Conservation (phyloP, 2,113 vertebrate species). For the Melanerpes formicivorus region DNA sequence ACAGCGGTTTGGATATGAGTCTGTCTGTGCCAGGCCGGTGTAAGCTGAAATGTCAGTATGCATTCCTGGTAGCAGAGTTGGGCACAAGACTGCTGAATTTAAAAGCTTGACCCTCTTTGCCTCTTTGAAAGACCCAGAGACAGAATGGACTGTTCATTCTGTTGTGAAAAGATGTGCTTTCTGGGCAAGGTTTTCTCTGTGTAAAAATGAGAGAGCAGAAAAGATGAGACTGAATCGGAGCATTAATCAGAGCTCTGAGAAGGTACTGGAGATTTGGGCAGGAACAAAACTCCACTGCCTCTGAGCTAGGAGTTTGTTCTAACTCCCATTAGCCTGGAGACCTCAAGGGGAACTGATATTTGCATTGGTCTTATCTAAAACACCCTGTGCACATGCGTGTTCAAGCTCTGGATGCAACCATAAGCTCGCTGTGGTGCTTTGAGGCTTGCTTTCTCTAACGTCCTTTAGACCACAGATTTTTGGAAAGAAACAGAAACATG, state of each 20-base stretch:
- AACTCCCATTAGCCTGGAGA: neutral
- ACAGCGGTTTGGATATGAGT: fast-evolving
- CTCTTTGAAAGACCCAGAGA: neutral
- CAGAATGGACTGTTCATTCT: neutral
- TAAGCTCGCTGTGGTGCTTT: neutral
- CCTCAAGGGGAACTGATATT: neutral
- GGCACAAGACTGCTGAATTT: neutral
- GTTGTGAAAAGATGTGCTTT: neutral
- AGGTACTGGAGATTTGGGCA: neutral
- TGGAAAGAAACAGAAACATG: neutral
- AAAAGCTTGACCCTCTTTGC: neutral
- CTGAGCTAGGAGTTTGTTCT: neutral
- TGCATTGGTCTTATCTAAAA: neutral
- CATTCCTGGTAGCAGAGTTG: neutral
- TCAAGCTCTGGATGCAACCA: neutral
- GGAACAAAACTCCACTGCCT: neutral
- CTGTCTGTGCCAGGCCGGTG: neutral
- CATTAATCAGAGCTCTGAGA: neutral
- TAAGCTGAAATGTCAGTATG: fast-evolving
- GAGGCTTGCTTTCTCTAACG: neutral
- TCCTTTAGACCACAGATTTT: neutral
- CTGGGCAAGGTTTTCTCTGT: neutral
- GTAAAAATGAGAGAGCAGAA: neutral
- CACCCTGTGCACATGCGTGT: fast-evolving
- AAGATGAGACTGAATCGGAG: neutral